phyloP scores from a whole-genome alignment of 1,140 invertebrate genomes.

The Zophobas atratus region DNA sequence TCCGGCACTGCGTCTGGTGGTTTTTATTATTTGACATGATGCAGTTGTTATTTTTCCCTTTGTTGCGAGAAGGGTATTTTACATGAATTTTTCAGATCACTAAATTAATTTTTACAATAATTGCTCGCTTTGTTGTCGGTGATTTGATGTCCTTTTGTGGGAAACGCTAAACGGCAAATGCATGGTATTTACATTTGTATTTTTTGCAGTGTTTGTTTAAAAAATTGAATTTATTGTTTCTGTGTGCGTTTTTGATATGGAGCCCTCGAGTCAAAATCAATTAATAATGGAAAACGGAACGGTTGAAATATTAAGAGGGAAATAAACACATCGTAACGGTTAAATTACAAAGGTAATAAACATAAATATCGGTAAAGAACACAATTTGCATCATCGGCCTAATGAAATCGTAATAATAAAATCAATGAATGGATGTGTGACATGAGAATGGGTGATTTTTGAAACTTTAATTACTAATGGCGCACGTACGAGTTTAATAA shows the following conservation, averaged over 20 bases:
- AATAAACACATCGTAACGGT: conserved; percentile 30
- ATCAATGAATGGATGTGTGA: conserved; percentile 25
- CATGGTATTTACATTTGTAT: conserved; percentile 19
- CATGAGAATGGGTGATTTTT: conserved; percentile 18
- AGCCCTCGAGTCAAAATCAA: conserved; percentile 21
- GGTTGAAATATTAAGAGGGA: conserved; percentile 4
- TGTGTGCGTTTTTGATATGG: conserved; percentile 1
- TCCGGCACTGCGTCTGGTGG: conserved; percentile 18
- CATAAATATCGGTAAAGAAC: conserved; percentile 32
- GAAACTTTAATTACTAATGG: conserved; percentile 11
- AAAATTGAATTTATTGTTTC: conserved; percentile 36
- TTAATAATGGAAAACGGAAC: conserved; percentile 6
- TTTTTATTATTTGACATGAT: conserved; percentile 38
- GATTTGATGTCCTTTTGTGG: conserved; percentile 35
- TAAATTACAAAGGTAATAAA: conserved; percentile 35
- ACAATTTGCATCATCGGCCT: conserved; percentile 22
- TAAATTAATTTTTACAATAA: conserved; percentile 43
- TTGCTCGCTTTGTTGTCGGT: conserved; percentile 31
- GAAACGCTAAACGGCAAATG: conserved; percentile 19
- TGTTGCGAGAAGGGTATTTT: conserved; percentile 33
- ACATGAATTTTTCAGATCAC: conserved; percentile 43
- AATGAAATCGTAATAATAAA: conserved; percentile 39
- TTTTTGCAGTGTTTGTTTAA: conserved; percentile 5
- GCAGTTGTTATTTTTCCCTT: conserved; percentile 43
- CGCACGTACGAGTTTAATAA: too few relatives aligned